phyloP scores from a whole-genome alignment of 1,140 invertebrate species.

The Diachasma alloeum region DNA sequence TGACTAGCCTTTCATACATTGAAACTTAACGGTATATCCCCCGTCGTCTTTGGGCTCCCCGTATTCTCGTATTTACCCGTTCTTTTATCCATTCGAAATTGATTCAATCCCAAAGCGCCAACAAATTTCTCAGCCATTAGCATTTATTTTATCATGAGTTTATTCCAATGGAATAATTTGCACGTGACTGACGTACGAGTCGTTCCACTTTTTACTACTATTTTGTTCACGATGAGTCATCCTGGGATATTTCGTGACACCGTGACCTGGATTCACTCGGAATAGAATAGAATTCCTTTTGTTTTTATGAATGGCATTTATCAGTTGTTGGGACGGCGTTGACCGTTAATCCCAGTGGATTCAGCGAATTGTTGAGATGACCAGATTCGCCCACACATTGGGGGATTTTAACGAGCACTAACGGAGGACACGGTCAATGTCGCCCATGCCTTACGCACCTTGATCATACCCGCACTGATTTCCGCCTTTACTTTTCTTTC shows the following conservation, averaged over 20 bases:
- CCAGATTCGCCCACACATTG: constrained; percentile 56
- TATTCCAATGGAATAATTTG: background rate
- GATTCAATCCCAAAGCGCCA: background rate
- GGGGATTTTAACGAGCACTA: constrained; percentile 39
- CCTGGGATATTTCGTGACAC: background rate
- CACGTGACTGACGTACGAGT: background rate
- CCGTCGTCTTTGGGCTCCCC: background rate
- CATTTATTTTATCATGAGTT: background rate
- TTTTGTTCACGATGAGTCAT: background rate
- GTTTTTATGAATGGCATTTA: background rate
- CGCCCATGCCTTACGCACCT: constrained; percentile 26
- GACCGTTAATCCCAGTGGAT: constrained; percentile 56
- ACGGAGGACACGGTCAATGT: constrained; percentile 60
- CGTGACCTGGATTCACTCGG: background rate
- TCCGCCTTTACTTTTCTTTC: constrained; percentile 22
- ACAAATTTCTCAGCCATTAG: background rate
- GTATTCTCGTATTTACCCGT: background rate
- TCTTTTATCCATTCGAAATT: background rate
- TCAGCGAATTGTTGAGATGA: constrained; percentile 45
- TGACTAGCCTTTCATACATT: constrained; percentile 27
- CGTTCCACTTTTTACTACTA: background rate
- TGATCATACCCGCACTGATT: background rate
- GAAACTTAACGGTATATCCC: constrained; percentile 20
- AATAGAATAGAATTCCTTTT: background rate
- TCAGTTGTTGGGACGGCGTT: constrained; percentile 29